Evolutionary conservation across 2,888 invertebrate genomes (phyloP).

Genomic region (Oasisia sp.): DNA sequence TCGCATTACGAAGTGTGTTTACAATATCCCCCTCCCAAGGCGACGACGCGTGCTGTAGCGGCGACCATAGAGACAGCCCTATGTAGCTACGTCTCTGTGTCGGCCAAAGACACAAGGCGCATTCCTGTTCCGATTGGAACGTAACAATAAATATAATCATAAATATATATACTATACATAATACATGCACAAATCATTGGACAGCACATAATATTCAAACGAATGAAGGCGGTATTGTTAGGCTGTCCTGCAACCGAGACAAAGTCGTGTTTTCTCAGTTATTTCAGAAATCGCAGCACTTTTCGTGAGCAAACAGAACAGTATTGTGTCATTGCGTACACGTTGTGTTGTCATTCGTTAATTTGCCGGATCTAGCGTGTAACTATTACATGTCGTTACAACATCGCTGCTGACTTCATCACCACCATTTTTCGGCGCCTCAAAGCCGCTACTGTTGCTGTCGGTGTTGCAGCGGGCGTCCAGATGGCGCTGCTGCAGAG

Average conservation of each 20-base stretch:
- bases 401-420: not conserved
- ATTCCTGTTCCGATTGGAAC: not conserved
- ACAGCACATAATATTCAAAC: not conserved
- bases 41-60: not conserved
- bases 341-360: not conserved
- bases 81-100: not conserved
- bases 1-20: not conserved
- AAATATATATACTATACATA: constrained; percentile 13
- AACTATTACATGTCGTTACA: not conserved
- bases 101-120: not conserved
- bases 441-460: constrained; percentile 12
- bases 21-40: not conserved
- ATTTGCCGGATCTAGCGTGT: not conserved
- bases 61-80: not conserved
- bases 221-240: not conserved
- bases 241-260: not conserved
- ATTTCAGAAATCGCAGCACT: not conserved
- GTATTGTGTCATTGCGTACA: not conserved
- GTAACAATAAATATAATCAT: constrained; percentile 13
- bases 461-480: constrained; percentile 9
- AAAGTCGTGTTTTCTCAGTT: not conserved
- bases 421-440: not conserved
- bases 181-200: not conserved
- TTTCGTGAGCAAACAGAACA: constrained; percentile 1
- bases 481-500: not conserved